Evolutionary conservation across 1,140 invertebrate genomes (phyloP), one percentile per base, ranked within the genome.

Genomic region (Venturia canescens): DNA sequence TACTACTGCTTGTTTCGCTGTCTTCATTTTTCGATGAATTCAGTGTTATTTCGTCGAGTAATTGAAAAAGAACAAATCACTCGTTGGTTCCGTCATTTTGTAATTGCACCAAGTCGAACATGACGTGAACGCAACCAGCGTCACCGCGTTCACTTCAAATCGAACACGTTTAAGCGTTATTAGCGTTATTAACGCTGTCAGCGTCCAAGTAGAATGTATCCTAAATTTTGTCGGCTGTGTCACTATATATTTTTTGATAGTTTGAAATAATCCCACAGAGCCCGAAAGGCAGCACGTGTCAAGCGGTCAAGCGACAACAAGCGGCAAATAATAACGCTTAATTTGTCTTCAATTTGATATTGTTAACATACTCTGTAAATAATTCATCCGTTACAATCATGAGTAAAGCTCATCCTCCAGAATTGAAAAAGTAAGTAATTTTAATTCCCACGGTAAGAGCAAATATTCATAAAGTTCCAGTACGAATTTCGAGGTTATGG

Each of bases 341-440:
- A 53, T 60, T 29, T 50, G 3, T 1, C n/a, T 53, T 44, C 7
- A 27, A 57, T 74, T 74, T 4, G 1, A 15, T 15, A 23, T n/a
- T 18, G 0, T 34, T 29, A 34, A 38, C 15, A 57, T 1, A 60
- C 21, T 29, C 50, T 1, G 72, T 53, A 76, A 82, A 34, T 15
- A 76, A 82, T 71, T 50, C 4, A 74, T 67, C 31, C 60, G 53
- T 23, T 57, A 18, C 21, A 23, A 95, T 92, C 88, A 97, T 97
- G 96, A 97, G 96, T 83, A 97, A 97, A 91, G 96, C 96, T 85
- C 96, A 97, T 93, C 96, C 96, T 53, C 96, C 96, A 90, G 96
- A 97, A 90, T 92, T 97, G 63, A 97, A 97, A 93, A 97, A 97
- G 95, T 97, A 93, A 94, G 94, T 92, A 80, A 83, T 79, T 31